phyloP scores from a whole-genome alignment of 2,113 vertebrate genomes.

The Pelusios castaneus region DNA sequence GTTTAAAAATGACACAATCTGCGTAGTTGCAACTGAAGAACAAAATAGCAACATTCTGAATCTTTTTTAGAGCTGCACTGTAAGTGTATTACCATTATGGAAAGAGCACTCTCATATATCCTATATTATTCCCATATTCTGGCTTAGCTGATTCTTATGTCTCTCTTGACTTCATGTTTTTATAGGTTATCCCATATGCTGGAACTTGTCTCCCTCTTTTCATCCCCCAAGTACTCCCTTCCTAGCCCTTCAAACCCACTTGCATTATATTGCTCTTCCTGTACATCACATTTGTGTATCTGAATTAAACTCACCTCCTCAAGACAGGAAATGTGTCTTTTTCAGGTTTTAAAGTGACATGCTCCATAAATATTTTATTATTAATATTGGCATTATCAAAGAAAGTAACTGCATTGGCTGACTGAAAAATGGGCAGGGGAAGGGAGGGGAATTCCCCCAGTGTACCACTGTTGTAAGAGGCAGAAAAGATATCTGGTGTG shows the following conservation, averaged over 20 bases:
- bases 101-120: neutral
- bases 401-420: neutral
- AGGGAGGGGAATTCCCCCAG: neutral
- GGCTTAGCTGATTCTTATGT: slow-evolving; percentile 7
- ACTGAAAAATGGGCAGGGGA: neutral
- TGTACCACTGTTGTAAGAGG: neutral
- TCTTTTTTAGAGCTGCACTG: neutral
- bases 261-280: neutral
- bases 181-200: neutral
- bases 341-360: neutral
- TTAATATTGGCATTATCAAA: neutral
- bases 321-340: neutral
- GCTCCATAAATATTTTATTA: neutral
- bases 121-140: neutral
- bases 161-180: neutral
- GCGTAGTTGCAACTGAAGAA: slow-evolving; percentile 4
- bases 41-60: neutral
- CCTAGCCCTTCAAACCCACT: neutral
- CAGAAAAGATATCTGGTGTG: neutral
- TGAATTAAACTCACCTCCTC: slow-evolving; percentile 4
- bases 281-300: neutral
- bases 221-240: neutral
- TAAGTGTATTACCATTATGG: neutral
- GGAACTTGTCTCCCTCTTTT: neutral
- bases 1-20: slow-evolving; percentile 2